Percentiles rank a stretch among this genome's conserved stretches.
Evolutionary conservation across 2,888 invertebrate species (phyloP).

Genomic region (Criorhina ranunculi): DNA sequence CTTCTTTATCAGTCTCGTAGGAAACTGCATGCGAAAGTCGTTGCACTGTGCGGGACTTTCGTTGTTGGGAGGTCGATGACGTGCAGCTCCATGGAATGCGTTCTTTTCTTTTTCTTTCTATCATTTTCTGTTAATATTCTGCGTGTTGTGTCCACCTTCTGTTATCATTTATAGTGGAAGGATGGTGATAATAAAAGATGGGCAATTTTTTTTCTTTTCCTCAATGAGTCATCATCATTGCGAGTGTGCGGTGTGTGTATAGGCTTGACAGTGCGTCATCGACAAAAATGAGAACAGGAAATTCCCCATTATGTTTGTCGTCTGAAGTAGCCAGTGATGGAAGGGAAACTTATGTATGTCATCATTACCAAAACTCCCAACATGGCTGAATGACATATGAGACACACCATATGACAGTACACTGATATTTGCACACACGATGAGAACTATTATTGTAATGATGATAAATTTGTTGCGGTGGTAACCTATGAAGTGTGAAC

Average conservation of each 20-base stretch:
- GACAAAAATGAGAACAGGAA: conserved; percentile 71
- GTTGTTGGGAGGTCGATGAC: conserved; percentile 76
- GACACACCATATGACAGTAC: conserved; percentile 21
- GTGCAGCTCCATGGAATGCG: conserved; percentile 65
- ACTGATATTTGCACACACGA: conserved; percentile 29
- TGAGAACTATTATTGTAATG: not conserved
- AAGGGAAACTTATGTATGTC: conserved; percentile 47
- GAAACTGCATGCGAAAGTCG: conserved; percentile 77
- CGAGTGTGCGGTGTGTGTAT: conserved; percentile 1
- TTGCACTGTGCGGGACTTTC: conserved; percentile 79
- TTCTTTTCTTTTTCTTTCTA: conserved; percentile 42
- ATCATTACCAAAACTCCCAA: conserved; percentile 29
- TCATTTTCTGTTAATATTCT: not conserved
- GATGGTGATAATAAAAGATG: conserved; percentile 19
- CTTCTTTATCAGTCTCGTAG: conserved; percentile 51
- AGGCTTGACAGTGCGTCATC: conserved; percentile 69
- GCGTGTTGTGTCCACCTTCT: conserved; percentile 49
- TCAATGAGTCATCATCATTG: conserved; percentile 44
- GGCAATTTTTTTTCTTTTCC: conserved; percentile 1
- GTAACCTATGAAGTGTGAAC: conserved; percentile 19
- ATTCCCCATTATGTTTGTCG: conserved; percentile 66
- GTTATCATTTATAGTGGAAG: conserved; percentile 43
- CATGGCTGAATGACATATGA: conserved; percentile 17
- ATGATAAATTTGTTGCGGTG: not conserved
- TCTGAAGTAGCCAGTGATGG: conserved; percentile 50